Evolutionary conservation across 2,888 invertebrate genomes (phyloP).

Genomic region (Mechanitis mazaeus): DNA sequence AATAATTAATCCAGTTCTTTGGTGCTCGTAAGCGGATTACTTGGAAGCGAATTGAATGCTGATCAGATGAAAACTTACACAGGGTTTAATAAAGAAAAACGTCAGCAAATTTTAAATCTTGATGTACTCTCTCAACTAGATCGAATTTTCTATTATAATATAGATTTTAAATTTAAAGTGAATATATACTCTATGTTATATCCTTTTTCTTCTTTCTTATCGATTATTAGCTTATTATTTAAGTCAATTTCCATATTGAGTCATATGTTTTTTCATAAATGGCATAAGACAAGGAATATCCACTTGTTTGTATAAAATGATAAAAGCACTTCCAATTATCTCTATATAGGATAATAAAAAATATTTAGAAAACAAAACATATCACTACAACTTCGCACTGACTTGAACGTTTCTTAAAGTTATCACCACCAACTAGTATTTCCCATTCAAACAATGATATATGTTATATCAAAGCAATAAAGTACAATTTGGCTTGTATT

Average conservation of each 20-base stretch:
- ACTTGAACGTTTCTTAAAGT: neutral
- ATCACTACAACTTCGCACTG: neutral
- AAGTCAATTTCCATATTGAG: too few species aligned
- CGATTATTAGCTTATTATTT: too few species aligned
- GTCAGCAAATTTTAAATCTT: neutral
- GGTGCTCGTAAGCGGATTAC: slow-evolving; percentile 51
- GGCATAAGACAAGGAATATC: too few species aligned
- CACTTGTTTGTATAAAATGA: too few species aligned
- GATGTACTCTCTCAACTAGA: too few species aligned
- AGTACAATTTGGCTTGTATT: slow-evolving; percentile 24
- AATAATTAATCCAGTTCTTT: slow-evolving; percentile 55
- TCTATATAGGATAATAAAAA: too few species aligned
- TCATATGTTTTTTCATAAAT: too few species aligned
- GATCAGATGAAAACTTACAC: slow-evolving; percentile 15
- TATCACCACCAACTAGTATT: slow-evolving; percentile 6
- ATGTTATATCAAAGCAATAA: slow-evolving; percentile 27
- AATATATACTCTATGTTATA: too few species aligned
- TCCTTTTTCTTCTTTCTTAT: too few species aligned
- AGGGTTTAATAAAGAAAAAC: slow-evolving; percentile 1
- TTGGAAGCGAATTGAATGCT: slow-evolving; percentile 54
- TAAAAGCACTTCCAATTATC: too few species aligned
- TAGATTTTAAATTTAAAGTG: too few species aligned
- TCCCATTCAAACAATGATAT: slow-evolving; percentile 7
- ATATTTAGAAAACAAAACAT: neutral
- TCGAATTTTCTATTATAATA: too few species aligned